Evolutionary conservation across 2,888 invertebrate species (phyloP).

Genomic region (Latrodectus hesperus): DNA sequence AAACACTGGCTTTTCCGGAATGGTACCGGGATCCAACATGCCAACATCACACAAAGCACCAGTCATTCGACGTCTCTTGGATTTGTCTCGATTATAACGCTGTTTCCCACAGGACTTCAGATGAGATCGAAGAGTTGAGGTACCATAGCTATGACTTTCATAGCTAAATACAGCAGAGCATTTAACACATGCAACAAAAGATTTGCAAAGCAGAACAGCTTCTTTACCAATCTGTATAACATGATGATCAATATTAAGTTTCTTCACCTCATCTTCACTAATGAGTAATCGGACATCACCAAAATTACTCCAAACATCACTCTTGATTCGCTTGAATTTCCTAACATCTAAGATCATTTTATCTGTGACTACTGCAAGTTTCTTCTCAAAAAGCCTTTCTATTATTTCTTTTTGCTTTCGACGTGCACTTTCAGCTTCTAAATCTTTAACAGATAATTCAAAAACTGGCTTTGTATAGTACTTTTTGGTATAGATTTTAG

Average conservation of each 20-base stretch:
- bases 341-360: constrained; percentile 67
- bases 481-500: constrained; percentile 61
- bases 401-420: constrained; percentile 62
- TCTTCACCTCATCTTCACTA: constrained; percentile 55
- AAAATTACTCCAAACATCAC: constrained; percentile 67
- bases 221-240: constrained; percentile 58
- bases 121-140: constrained; percentile 60
- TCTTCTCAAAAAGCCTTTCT: constrained; percentile 60
- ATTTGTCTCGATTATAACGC: constrained; percentile 51
- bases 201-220: constrained; percentile 56
- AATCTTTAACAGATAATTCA: constrained; percentile 59
- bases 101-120: constrained; percentile 64
- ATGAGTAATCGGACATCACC: constrained; percentile 61
- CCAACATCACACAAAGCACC: constrained; percentile 49
- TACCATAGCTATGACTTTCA: constrained; percentile 68
- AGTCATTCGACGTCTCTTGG: constrained; percentile 34
- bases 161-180: constrained; percentile 68
- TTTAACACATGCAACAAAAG: constrained; percentile 66
- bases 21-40: constrained; percentile 26
- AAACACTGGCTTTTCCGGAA: constrained; percentile 58
- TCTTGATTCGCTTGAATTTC: constrained; percentile 63
- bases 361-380: constrained; percentile 61
- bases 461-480: constrained; percentile 64
- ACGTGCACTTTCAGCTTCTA: constrained; percentile 62
- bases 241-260: constrained; percentile 60